Base-by-base conservation (phyloP, 2,888 invertebrate genomes). In the Germaria angustata region DNA sequence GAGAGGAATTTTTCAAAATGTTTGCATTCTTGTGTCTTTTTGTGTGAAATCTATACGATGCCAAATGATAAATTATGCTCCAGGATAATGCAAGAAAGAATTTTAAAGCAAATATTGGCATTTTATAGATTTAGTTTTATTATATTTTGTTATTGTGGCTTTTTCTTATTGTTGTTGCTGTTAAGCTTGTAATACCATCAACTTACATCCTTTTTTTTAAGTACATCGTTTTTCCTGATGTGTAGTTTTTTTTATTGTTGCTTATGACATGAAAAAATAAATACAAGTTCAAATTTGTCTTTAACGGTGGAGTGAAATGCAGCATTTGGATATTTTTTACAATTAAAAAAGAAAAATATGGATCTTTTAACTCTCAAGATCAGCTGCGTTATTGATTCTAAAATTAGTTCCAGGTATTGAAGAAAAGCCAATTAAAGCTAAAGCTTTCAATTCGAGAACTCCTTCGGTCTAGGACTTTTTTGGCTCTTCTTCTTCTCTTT, bases 91-190 rank as follows among this genome's bases (percentile, higher is more conserved):
- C 7, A 9, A 22, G 9, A 66, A 59, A 66, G 55, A 79, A 55
- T 8, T 57, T 73, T 9, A 63, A 66, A 71, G 72, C 61, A 79
- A 79, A 82, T 75, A 79, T 82, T 82, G 71, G 32, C 71, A 82
- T 76, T 66, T 87, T 87, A 53, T 44, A 65, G 51, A 80, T 61
- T 51, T 72, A 32, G 49, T 72, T 79, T 73, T 72, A 44, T 73
- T 66, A 51, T 57, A 53, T 28, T 57, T 49, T 49, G 36, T 65
- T 20, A 22, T 55, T 55, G 41, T 59, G 51, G 57, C 28, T 24
- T 39, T 63, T 57, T n/a, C n/a, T n/a, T n/a, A n/a, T n/a, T n/a
- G n/a, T 46, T 51, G 36, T 51, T 63, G 51, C 34, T 63, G 24
- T 4, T 55, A 63, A 69, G 44, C 53, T 69, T 68, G 41, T 41